Conservation (phyloP, 2,113 vertebrate genomes). For the Jacana jacana region DNA sequence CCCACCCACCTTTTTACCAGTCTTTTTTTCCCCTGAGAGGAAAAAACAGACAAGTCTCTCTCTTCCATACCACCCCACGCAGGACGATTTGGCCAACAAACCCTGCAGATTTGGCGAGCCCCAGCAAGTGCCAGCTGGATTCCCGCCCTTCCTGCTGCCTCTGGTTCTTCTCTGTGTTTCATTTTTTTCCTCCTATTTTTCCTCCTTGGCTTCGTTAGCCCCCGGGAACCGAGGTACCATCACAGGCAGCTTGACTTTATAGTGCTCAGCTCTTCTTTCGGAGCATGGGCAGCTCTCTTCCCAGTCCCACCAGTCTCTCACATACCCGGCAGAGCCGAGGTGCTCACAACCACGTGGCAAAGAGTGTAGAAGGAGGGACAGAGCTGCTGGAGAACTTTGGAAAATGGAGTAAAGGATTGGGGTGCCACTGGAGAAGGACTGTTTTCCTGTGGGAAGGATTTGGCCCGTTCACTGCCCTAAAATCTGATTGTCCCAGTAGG, state of each 20-base stretch:
- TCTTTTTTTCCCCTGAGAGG: not conserved
- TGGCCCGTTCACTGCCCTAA: not conserved
- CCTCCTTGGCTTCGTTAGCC: not conserved
- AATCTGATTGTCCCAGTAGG: not conserved
- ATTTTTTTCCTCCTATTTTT: not conserved
- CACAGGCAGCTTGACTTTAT: fast-evolving
- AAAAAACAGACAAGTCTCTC: not conserved
- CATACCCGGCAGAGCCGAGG: not conserved
- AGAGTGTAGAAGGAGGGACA: fast-evolving
- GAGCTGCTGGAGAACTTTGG: not conserved
- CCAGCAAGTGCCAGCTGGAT: not conserved
- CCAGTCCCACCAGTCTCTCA: not conserved
- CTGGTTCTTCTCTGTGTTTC: not conserved
- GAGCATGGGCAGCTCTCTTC: not conserved
- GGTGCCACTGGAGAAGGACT: not conserved
- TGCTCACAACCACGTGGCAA: fast-evolving
- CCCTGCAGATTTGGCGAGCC: not conserved
- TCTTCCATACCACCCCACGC: not conserved
- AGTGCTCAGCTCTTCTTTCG: not conserved
- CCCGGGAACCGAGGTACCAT: not conserved
- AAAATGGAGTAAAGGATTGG: not conserved
- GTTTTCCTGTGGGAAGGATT: not conserved
- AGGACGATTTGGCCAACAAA: not conserved
- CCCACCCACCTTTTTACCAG: not conserved
- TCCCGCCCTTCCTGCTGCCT: not conserved